Evolutionary conservation across 2,888 invertebrate species (phyloP), one percentile per base, ranked within the genome.

Genomic region (Diaprepes abbreviatus): DNA sequence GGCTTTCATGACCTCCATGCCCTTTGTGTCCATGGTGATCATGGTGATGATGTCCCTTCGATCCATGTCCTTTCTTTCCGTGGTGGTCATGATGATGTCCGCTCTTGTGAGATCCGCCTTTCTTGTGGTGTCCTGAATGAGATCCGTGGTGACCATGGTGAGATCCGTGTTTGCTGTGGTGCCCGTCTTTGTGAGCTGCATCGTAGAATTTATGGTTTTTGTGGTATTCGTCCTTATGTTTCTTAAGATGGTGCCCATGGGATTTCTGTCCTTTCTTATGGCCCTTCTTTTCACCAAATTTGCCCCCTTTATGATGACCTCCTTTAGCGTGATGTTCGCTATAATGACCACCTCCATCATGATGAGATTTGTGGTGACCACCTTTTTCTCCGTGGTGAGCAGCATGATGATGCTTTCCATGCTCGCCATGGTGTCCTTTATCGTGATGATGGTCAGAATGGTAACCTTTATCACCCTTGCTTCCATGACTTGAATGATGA

Each of bases 121-220:
- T 93, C 85, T 93, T 92, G 83, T 93, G 92, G 73, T 90, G 91
- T 1, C 92, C 93, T 70, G 89, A 90, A 76, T 93, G 91, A 82
- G 89, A 89, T 72, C 89, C 90, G 79, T 93, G 93, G 79, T 93
- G 91, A 35, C 91, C 91, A 78, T 93, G 91, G 84, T 91, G 91
- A 81, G 92, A 89, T n/a, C 93, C 94, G 78, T 92, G 91, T 79
- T 94, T 94, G 83, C 90, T 89, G 81, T 94, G 93, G 79, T 93
- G 91, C 0, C 94, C 94, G 4, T 92, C 92, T 80, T 94, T 93
- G 83, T 94, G 93, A 83, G 91, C 91, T 81, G 94, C 93, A 80
- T 94, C 94, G 84, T 94, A 94, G 87, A 94, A 94, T 83, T 94
- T 94, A 83, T 93, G 93, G 79, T 93, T 92, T 83, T 94, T 94